These are phyloP conservation scores for Acanthoscelides obtectus DNA, from an alignment of 2,888 invertebrate genomes.

Conservation along the genomic window DNA sequence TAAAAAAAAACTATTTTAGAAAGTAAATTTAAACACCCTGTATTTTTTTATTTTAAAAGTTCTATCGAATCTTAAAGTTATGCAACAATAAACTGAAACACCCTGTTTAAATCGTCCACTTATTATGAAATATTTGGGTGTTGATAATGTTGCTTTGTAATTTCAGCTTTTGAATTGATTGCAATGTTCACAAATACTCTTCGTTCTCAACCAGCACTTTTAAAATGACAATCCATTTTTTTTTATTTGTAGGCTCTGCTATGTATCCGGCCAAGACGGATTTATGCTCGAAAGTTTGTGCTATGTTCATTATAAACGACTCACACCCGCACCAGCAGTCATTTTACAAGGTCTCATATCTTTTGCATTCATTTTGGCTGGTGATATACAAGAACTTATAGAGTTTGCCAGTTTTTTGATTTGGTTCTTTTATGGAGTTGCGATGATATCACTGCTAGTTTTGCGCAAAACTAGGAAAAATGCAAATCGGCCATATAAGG, in stretches of 20 bases:
- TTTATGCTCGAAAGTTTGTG: constrained; percentile 76
- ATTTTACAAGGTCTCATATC: constrained; percentile 74
- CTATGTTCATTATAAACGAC: constrained; percentile 66
- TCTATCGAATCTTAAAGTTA: too few species aligned
- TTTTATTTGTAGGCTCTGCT: constrained; percentile 60
- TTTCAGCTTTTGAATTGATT: too few species aligned
- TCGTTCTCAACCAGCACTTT: background rate
- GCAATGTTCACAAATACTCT: too few species aligned
- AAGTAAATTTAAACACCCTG: too few species aligned
- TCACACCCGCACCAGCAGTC: constrained; percentile 79
- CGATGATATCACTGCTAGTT: constrained; percentile 73
- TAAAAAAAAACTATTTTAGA: too few species aligned
- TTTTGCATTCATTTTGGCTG: constrained; percentile 64
- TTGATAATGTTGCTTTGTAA: too few species aligned
- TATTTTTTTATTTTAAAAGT: too few species aligned
- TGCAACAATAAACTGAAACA: too few species aligned
- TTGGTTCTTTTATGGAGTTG: constrained; percentile 82
- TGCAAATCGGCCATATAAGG: constrained; percentile 66
- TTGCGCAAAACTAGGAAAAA: constrained; percentile 66
- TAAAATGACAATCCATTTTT: too few species aligned
- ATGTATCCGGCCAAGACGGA: constrained; percentile 75
- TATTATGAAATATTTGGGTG: too few species aligned
- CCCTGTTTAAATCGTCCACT: too few species aligned
- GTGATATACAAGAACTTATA: constrained; percentile 70
- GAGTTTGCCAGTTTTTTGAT: constrained; percentile 84